Evolutionary conservation across 2,113 vertebrate genomes (phyloP).

Genomic region (Etia nguti): DNA sequence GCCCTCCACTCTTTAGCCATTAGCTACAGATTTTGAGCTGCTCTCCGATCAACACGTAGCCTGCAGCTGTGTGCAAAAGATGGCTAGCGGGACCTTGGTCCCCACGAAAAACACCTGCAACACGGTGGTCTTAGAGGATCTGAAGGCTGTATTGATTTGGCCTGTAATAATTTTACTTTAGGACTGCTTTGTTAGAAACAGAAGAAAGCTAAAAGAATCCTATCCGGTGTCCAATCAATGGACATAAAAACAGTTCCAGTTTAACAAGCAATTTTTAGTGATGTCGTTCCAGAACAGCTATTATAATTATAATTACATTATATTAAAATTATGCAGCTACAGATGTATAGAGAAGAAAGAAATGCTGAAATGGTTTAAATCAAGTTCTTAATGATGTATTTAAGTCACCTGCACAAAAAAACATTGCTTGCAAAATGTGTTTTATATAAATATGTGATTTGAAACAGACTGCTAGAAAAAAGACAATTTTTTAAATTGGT

Average conservation of each 20-base stretch:
- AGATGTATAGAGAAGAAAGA: not conserved
- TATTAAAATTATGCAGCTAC: not conserved
- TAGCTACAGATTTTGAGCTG: not conserved
- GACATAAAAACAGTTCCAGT: not conserved
- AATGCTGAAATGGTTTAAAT: not conserved
- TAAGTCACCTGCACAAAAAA: not conserved
- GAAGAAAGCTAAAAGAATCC: not conserved
- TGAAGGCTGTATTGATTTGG: not conserved
- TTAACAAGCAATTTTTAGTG: not conserved
- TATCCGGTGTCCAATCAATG: not conserved
- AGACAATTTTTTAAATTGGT: not conserved
- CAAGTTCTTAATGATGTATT: not conserved
- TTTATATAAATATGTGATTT: not conserved
- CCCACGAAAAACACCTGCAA: not conserved
- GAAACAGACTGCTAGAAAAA: not conserved
- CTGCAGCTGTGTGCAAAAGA: not conserved
- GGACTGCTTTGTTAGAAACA: not conserved
- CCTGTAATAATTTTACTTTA: not conserved
- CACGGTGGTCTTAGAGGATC: not conserved
- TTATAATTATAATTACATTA: not conserved
- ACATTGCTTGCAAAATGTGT: not conserved
- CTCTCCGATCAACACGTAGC: not conserved
- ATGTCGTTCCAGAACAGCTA: not conserved
- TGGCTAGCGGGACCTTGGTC: not conserved
- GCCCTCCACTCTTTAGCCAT: constrained; percentile 3